phyloP scores from a whole-genome alignment of 2,113 vertebrate genomes.

The Cryptoleucopteryx plumbea region DNA sequence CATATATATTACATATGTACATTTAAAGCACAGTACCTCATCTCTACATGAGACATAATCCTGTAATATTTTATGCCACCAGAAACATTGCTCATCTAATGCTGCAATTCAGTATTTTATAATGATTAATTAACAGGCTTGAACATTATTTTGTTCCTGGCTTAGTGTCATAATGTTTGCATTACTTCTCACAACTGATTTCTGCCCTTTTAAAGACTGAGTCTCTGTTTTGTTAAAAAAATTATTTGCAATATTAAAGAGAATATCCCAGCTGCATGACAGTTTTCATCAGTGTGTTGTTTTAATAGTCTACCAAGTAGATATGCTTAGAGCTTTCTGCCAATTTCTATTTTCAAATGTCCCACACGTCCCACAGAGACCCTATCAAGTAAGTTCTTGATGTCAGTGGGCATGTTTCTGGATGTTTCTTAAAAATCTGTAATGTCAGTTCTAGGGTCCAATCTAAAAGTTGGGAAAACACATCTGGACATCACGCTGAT shows the following conservation, averaged over 20 bases:
- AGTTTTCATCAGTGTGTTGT: background rate
- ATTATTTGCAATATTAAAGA: background rate
- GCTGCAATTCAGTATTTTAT: constrained; percentile 38
- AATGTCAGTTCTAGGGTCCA: background rate
- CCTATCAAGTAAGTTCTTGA: background rate
- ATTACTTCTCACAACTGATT: constrained; percentile 43
- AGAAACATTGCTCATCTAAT: constrained; percentile 30
- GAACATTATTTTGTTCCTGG: constrained; percentile 50
- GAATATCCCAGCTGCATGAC: background rate
- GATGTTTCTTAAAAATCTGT: background rate
- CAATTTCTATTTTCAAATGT: background rate
- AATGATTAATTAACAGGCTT: constrained; percentile 60
- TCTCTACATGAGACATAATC: background rate
- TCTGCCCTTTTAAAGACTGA: background rate
- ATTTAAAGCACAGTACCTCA: background rate
- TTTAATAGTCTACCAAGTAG: background rate
- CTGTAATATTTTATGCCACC: constrained; percentile 41
- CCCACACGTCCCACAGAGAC: background rate
- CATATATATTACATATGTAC: background rate
- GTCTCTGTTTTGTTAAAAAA: background rate
- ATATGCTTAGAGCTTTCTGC: background rate
- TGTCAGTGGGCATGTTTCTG: background rate
- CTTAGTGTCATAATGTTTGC: constrained; percentile 46
- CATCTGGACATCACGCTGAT: background rate
- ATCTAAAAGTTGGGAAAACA: background rate